Evolutionary conservation across 2,797 vertebrate species (phyloP), one percentile per base, ranked within the genome.

Genomic region (Neosilurus mollespiculum): DNA sequence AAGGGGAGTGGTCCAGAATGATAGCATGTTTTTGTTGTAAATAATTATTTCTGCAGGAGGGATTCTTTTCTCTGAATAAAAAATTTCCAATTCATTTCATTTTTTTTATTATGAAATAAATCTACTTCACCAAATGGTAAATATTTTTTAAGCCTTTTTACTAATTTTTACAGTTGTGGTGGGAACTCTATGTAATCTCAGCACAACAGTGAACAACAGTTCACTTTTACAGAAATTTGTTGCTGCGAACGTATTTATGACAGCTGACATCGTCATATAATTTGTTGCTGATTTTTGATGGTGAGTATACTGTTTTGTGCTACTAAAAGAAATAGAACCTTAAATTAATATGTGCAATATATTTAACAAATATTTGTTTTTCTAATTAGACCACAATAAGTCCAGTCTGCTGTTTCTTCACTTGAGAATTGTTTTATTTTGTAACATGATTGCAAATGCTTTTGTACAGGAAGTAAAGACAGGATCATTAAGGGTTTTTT

Each of bases 221-320:
- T 81, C 4, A 59, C 6, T 77, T 77, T 61, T n/a, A 62, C 58
- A 43, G 12, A n/a, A 5, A n/a, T 76, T 76, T 43, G 53, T 49
- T 61, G 58, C 56, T 82, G 80, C 62, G 59, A 67, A 59, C 80
- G 61, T 69, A 86, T 73, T 73, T 78, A 66, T 73, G 69, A 73
- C 84, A 85, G 51, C 81, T 58, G 86, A 83, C 64, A 58, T 54
- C 80, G 4, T 80, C 70, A 65, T 61, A 24, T 58, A 73, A 82
- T n/a, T 82, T 79, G 66, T 73, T 78, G 65, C 70, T 71, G 77
- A 80, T 71, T 54, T 82, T 59, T 78, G 22, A 34, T 79, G 84
- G 84, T 86, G 30, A 86, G 84, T 86, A 86, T n/a, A 78, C 26
- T 72, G 77, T 83, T 83, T 82, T 75, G 81, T 66, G 67, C 51